Percentiles rank a stretch among this genome's conserved stretches.
These are phyloP conservation scores for Drosophila infuscata DNA, from an alignment of 2,888 invertebrate genomes.

Conservation along the genomic window DNA sequence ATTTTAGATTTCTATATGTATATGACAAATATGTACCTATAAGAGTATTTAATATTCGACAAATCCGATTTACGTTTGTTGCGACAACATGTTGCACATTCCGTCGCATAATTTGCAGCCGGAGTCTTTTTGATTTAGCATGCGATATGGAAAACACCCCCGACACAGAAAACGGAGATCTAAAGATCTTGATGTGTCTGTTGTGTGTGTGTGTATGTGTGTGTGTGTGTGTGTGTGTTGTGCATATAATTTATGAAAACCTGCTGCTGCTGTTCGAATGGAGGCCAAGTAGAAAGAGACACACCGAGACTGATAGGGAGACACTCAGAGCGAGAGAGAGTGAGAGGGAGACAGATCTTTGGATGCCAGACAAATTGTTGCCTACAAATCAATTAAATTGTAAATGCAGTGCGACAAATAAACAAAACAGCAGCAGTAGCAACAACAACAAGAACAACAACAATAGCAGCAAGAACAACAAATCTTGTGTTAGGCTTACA, in stretches of 20 bases:
- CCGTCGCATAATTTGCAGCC: conserved; percentile 12
- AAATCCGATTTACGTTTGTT: background rate
- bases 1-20: background rate
- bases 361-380: conserved; percentile 77
- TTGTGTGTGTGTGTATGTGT: conserved; percentile 3
- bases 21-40: background rate
- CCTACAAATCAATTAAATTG: conserved; percentile 77
- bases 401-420: conserved; percentile 68
- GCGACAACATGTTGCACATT: conserved; percentile 41
- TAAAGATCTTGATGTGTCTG: conserved; percentile 31
- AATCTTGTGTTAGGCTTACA: conserved; percentile 74
- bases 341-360: conserved; percentile 7
- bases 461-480: conserved; percentile 43
- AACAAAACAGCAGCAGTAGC: conserved; percentile 45
- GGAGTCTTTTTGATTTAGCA: conserved; percentile 31
- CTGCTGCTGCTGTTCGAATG: conserved; percentile 38
- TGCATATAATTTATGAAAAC: conserved; percentile 44
- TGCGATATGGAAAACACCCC: conserved; percentile 50
- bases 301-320: background rate
- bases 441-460: conserved; percentile 16
- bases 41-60: background rate
- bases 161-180: conserved; percentile 30
- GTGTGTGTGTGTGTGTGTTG: background rate
- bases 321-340: background rate
- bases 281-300: conserved; percentile 40